Conservation (phyloP, 2,113 vertebrate genomes). For the Trogon melanurus region DNA sequence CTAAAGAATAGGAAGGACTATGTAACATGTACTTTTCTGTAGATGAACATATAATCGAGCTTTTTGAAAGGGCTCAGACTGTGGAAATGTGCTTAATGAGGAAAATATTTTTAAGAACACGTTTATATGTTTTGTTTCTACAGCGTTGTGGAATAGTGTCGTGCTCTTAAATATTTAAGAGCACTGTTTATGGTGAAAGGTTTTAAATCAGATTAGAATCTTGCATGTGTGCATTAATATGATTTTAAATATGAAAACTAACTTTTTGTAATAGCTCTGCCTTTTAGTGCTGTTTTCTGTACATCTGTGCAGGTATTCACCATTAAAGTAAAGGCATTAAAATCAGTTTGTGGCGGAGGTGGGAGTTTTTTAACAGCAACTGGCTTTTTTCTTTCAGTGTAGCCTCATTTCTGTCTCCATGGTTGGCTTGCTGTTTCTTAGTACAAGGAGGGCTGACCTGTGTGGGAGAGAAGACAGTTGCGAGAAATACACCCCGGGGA, state of each 20-base stretch:
- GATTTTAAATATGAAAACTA: background rate
- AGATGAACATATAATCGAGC: background rate
- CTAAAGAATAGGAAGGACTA: background rate
- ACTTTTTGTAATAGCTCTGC: background rate
- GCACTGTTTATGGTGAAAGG: background rate
- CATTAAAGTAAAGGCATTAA: background rate
- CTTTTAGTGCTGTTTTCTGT: background rate
- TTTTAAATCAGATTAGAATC: background rate
- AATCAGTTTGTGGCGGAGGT: background rate
- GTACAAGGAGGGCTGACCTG: conserved; percentile 1
- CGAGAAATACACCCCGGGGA: background rate
- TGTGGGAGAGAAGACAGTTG: conserved; percentile 39
- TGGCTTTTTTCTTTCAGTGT: background rate
- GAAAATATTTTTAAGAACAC: background rate
- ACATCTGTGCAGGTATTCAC: background rate
- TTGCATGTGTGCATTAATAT: background rate
- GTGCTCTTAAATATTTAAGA: background rate
- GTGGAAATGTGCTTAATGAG: background rate
- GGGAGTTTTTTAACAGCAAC: background rate
- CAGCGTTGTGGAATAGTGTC: background rate
- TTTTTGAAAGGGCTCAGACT: background rate
- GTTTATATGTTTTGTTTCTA: background rate
- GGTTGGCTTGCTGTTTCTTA: background rate
- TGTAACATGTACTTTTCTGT: background rate
- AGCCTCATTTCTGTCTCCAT: background rate